phyloP scores from a whole-genome alignment of 1,140 invertebrate species.

The Homarus americanus region DNA sequence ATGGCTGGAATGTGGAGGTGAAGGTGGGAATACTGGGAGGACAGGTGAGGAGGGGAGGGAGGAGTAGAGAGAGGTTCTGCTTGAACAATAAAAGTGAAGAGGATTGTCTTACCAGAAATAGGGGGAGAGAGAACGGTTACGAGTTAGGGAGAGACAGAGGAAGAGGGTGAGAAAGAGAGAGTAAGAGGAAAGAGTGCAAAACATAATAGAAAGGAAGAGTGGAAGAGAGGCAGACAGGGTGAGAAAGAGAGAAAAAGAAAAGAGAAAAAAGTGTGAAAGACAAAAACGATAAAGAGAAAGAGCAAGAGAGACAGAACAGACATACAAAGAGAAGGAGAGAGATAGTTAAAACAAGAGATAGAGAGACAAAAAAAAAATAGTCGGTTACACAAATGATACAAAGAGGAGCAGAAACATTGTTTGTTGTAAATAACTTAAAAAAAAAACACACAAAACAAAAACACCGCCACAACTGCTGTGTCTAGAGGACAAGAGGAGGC shows the following conservation, averaged over 20 bases:
- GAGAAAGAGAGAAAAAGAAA: neutral
- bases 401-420: neutral
- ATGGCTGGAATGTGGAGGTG: neutral
- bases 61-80: neutral
- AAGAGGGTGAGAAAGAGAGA: neutral
- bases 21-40: neutral
- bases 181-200: neutral
- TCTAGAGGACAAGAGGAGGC: no score
- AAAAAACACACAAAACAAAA: no score
- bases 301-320: neutral
- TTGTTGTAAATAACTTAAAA: neutral
- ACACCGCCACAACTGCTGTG: no score
- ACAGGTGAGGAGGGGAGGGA: no score
- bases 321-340: neutral
- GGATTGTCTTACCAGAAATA: neutral
- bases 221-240: neutral
- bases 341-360: slow-evolving; percentile 1
- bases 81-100: neutral
- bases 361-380: neutral
- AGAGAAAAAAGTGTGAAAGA: no score
- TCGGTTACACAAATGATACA: no score
- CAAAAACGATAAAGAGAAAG: slow-evolving; percentile 16
- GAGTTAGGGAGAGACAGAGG: neutral
- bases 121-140: neutral
- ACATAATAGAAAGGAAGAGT: neutral